These are phyloP conservation scores for Caenorhabditis inopinata DNA, from an alignment of 1,140 invertebrate species.

Conservation along the genomic window DNA sequence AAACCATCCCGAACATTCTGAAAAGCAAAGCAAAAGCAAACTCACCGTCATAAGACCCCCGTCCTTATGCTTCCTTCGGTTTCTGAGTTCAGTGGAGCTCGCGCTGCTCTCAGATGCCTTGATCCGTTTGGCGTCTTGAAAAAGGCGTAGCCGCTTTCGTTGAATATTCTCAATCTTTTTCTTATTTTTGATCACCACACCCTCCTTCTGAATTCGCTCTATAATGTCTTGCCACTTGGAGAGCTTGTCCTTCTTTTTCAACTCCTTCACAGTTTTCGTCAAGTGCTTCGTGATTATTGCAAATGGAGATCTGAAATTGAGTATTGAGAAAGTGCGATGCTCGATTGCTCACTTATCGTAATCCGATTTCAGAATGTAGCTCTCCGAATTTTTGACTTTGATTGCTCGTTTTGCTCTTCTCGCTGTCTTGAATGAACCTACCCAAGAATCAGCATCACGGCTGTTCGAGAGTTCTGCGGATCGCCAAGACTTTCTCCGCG, in stretches of 20 bases:
- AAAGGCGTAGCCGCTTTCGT: not conserved
- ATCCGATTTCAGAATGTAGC: constrained; percentile 10
- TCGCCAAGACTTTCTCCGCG: too few species aligned
- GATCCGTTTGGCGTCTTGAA: constrained; percentile 12
- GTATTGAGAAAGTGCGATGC: too few species aligned
- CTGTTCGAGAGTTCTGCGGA: not conserved
- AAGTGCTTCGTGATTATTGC: constrained; percentile 32
- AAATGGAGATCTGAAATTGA: constrained; percentile 24
- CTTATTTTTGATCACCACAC: constrained; percentile 25
- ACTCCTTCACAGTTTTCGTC: constrained; percentile 20
- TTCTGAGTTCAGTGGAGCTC: not conserved
- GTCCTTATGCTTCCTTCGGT: not conserved
- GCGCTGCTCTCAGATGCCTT: not conserved
- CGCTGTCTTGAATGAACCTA: constrained; percentile 27
- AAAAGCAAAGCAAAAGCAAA: too few species aligned
- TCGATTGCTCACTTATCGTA: constrained; percentile 22
- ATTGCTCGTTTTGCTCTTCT: constrained; percentile 4
- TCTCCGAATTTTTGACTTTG: not conserved
- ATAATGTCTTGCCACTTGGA: constrained; percentile 42
- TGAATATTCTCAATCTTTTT: constrained; percentile 20
- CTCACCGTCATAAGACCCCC: too few species aligned
- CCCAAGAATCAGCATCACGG: not conserved
- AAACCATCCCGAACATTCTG: too few species aligned
- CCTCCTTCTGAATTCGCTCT: constrained; percentile 12
- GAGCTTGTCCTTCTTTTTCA: constrained; percentile 21